A percentile compares a stretch with the other conserved stretches of the same genome.
Conservation (phyloP, 1,140 invertebrate species). For the Drosophila micromelanica region DNA sequence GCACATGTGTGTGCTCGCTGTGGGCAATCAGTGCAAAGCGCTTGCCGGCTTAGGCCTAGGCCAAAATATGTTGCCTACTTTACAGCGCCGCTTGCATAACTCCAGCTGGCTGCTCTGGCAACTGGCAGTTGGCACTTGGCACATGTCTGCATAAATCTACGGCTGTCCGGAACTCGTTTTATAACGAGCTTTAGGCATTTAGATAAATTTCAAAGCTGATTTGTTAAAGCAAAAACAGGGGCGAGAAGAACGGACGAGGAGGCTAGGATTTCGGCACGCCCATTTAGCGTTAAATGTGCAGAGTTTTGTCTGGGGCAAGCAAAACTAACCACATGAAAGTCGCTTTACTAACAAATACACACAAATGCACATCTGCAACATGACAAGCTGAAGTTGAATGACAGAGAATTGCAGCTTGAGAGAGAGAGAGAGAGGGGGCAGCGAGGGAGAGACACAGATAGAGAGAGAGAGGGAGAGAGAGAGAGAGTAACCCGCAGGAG, state of each 20-base stretch:
- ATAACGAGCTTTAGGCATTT: conserved; percentile 81
- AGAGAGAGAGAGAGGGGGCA: background rate
- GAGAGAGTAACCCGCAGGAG: conserved; percentile 14
- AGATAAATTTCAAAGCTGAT: conserved; percentile 82
- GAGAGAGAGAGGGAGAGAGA: background rate
- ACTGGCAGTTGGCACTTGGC: conserved; percentile 59
- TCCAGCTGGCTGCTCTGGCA: conserved; percentile 43
- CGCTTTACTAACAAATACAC: conserved; percentile 59
- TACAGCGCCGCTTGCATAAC: conserved; percentile 38
- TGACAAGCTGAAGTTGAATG: conserved; percentile 74
- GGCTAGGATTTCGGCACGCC: conserved; percentile 29
- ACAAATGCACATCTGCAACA: conserved; percentile 66
- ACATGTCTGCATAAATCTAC: conserved; percentile 72
- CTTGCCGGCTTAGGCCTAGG: conserved; percentile 65
- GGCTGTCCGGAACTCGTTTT: conserved; percentile 56
- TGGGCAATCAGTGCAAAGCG: conserved; percentile 70
- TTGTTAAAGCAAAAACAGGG: conserved; percentile 45
- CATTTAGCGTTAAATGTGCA: conserved; percentile 74
- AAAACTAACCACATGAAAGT: conserved; percentile 78
- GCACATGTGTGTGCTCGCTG: conserved; percentile 22
- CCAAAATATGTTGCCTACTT: conserved; percentile 59
- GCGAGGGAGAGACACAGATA: conserved; percentile 15
- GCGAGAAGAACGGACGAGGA: background rate
- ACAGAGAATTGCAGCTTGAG: conserved; percentile 12
- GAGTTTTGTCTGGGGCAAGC: conserved; percentile 64